Conservation (phyloP, 2,797 vertebrate genomes). For the Danio choprae region DNA sequence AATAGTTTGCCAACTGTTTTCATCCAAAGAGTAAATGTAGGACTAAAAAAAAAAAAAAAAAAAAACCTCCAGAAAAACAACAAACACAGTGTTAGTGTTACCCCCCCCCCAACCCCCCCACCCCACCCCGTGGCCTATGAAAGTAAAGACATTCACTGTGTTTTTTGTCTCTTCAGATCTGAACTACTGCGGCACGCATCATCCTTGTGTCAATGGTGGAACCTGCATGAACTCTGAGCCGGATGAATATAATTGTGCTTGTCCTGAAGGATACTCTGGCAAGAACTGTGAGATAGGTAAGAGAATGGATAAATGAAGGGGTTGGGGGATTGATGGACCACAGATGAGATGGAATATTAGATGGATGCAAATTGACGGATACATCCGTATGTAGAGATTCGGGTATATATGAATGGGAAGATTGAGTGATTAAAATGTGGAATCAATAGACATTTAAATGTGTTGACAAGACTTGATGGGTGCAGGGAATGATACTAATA, state of each 20-base stretch:
- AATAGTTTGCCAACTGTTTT: constrained; percentile 51
- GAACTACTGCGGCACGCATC: constrained; percentile 95
- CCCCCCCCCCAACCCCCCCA: no score
- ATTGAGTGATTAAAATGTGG: no score
- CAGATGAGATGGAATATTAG: no score
- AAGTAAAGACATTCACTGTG: not conserved
- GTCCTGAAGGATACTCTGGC: constrained; percentile 91
- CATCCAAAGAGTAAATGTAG: constrained; percentile 33
- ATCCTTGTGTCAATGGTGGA: constrained; percentile 90
- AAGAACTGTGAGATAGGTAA: constrained; percentile 93
- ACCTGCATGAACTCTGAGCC: constrained; percentile 96
- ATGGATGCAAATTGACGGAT: no score
- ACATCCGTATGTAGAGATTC: no score
- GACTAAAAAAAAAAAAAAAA: constrained; percentile 38
- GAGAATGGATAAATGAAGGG: not conserved
- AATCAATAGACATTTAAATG: no score
- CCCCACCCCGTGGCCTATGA: no score
- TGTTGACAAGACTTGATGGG: no score
- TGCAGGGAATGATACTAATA: no score
- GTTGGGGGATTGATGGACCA: no score
- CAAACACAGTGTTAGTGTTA: not conserved
- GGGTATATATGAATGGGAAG: no score
- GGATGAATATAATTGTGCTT: constrained; percentile 88
- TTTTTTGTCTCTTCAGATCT: constrained; percentile 76
- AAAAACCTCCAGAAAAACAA: not conserved